These are phyloP conservation scores for Carassius auratus DNA, from an alignment of 2,113 vertebrate genomes.

Conservation along the genomic window DNA sequence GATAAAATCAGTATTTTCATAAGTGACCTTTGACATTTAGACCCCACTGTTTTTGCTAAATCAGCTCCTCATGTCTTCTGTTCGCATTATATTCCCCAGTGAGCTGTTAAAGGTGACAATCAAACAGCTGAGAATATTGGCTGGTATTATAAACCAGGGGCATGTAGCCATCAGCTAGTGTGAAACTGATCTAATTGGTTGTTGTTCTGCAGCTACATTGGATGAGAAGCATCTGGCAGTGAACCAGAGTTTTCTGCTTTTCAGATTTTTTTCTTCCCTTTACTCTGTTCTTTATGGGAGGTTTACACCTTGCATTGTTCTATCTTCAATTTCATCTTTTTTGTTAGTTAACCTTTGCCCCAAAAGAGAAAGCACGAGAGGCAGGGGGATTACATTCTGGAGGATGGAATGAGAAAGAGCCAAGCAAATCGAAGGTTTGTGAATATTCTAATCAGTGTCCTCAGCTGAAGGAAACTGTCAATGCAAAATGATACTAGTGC, in stretches of 20 bases:
- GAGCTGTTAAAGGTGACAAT: not conserved
- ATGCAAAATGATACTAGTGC: conserved; percentile 33
- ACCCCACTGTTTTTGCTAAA: not conserved
- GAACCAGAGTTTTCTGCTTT: not conserved
- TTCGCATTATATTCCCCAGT: not conserved
- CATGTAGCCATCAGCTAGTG: not conserved
- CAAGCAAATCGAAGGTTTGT: conserved; percentile 67
- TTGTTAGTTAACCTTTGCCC: conserved; percentile 27
- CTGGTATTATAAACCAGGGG: not conserved
- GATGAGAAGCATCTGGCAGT: too few relatives aligned
- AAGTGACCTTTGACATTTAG: not conserved
- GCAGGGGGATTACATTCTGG: conserved; percentile 15
- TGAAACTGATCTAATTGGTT: not conserved
- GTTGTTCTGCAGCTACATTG: too few relatives aligned
- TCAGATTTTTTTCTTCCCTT: too few relatives aligned
- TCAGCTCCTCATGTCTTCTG: not conserved
- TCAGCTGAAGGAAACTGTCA: conserved; percentile 57
- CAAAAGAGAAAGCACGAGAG: not conserved
- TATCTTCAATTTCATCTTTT: not conserved
- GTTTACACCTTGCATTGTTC: not conserved
- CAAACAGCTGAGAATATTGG: not conserved
- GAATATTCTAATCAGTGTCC: conserved; percentile 71
- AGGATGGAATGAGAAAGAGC: not conserved
- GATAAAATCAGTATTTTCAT: not conserved
- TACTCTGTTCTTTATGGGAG: too few relatives aligned